Conservation (phyloP, 2,888 invertebrate genomes). For the Phymatocera aterrima region DNA sequence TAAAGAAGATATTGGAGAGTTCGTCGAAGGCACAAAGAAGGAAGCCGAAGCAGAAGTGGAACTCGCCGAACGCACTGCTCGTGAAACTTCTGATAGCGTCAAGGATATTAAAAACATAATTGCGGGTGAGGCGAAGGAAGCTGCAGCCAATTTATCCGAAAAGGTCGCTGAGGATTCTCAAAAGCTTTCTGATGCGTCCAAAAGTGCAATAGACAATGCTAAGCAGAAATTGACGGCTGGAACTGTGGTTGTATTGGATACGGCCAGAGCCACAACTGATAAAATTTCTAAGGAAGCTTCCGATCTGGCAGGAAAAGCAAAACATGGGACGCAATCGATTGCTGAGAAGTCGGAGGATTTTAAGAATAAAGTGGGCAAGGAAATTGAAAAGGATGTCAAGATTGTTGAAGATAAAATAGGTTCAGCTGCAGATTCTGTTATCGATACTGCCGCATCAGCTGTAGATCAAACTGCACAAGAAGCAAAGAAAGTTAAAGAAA, state of each 20-base stretch:
- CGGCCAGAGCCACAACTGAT: not conserved
- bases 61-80: conserved; percentile 61
- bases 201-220: conserved; percentile 56
- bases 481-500: conserved; percentile 57
- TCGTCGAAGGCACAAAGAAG: conserved; percentile 63
- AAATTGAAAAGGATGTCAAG: conserved; percentile 51
- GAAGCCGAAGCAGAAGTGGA: conserved; percentile 64
- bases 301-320: not conserved
- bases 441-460: conserved; percentile 48
- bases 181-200: conserved; percentile 44
- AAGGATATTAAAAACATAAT: conserved; percentile 53
- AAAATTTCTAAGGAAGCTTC: conserved; percentile 1
- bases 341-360: conserved; percentile 13
- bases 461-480: conserved; percentile 52
- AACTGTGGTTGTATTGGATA: conserved; percentile 35
- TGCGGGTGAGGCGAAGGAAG: conserved; percentile 43
- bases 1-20: conserved; percentile 64
- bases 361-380: conserved; percentile 38
- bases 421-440: conserved; percentile 30
- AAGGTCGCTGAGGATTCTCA: conserved; percentile 51
- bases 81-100: conserved; percentile 48
- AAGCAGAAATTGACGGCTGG: conserved; percentile 49
- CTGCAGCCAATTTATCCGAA: conserved; percentile 51
- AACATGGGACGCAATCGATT: conserved; percentile 46
- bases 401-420: conserved; percentile 49